Conservation (phyloP, 1,140 invertebrate species). For the Zaprionus inermis region DNA sequence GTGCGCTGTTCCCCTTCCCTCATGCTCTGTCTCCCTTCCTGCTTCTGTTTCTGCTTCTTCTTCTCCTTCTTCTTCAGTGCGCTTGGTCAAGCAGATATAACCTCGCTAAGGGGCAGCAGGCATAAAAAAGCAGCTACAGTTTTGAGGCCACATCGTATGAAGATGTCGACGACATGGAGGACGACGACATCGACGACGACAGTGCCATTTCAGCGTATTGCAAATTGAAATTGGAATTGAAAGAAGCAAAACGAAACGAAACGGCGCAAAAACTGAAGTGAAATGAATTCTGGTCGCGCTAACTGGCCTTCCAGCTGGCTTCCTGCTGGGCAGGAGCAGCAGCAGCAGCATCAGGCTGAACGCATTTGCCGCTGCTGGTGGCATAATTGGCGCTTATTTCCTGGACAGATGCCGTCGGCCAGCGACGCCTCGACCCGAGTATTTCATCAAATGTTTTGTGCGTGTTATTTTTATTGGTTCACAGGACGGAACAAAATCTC, state of each 20-base stretch:
- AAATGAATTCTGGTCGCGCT: conserved; percentile 77
- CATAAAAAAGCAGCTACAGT: conserved; percentile 49
- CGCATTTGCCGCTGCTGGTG: conserved; percentile 81
- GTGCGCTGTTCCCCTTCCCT: neutral
- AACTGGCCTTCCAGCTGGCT: conserved; percentile 72
- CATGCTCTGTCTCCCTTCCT: conserved; percentile 4
- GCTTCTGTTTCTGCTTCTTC: conserved; percentile 10
- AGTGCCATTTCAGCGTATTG: conserved; percentile 70
- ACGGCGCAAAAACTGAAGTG: conserved; percentile 7
- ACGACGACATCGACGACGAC: conserved; percentile 40
- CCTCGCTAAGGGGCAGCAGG: conserved; percentile 24
- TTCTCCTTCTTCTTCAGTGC: conserved; percentile 37
- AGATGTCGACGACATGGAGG: conserved; percentile 39
- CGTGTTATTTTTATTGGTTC: conserved; percentile 69
- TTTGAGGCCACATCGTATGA: conserved; percentile 56
- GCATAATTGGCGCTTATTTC: conserved; percentile 83
- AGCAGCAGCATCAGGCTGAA: conserved; percentile 36
- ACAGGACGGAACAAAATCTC: conserved; percentile 60
- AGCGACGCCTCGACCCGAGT: conserved; percentile 41
- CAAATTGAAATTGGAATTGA: conserved; percentile 79
- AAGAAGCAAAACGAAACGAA: conserved; percentile 63
- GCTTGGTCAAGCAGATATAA: conserved; percentile 78
- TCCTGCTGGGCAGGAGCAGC: conserved; percentile 66
- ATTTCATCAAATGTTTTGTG: conserved; percentile 78
- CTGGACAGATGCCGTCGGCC: conserved; percentile 69